Conservation (phyloP, 2,113 vertebrate genomes). For the Acinonyx jubatus region DNA sequence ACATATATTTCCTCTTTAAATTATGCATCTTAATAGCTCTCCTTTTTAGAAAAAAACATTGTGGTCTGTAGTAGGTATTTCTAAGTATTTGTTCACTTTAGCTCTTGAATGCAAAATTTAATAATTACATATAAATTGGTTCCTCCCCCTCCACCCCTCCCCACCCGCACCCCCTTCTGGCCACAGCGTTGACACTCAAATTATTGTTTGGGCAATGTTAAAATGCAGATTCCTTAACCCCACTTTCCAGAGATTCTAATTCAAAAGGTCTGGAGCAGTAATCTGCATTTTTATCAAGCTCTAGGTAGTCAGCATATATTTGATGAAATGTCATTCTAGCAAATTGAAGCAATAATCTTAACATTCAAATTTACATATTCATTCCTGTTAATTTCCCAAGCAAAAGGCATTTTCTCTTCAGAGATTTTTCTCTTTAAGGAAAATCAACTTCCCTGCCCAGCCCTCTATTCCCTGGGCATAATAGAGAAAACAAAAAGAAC, state of each 20-base stretch:
- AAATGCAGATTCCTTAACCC: neutral
- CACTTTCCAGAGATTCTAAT: neutral
- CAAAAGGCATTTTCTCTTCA: slow-evolving; percentile 24
- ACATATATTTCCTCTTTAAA: slow-evolving; percentile 69
- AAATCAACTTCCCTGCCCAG: neutral
- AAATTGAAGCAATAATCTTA: neutral
- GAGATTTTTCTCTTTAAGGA: slow-evolving; percentile 39
- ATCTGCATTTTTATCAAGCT: neutral
- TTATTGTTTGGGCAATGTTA: slow-evolving; percentile 16
- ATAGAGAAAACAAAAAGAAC: neutral
- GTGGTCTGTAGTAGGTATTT: slow-evolving; percentile 25
- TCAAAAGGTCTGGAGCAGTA: neutral
- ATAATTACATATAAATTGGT: slow-evolving; percentile 47
- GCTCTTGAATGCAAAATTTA: slow-evolving; percentile 47
- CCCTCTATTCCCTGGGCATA: neutral
- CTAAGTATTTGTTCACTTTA: slow-evolving; percentile 63
- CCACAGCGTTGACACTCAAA: neutral
- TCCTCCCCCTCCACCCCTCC: neutral
- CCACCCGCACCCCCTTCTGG: too few species aligned
- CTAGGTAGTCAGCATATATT: neutral
- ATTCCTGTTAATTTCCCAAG: slow-evolving; percentile 14
- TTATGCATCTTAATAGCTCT: slow-evolving; percentile 64
- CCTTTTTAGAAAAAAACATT: neutral
- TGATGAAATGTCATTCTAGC: slow-evolving; percentile 35
- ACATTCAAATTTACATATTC: neutral